These are phyloP conservation scores for Protobothrops mucrosquamatus DNA, from an alignment of 2,113 vertebrate species.

Conservation along the genomic window DNA sequence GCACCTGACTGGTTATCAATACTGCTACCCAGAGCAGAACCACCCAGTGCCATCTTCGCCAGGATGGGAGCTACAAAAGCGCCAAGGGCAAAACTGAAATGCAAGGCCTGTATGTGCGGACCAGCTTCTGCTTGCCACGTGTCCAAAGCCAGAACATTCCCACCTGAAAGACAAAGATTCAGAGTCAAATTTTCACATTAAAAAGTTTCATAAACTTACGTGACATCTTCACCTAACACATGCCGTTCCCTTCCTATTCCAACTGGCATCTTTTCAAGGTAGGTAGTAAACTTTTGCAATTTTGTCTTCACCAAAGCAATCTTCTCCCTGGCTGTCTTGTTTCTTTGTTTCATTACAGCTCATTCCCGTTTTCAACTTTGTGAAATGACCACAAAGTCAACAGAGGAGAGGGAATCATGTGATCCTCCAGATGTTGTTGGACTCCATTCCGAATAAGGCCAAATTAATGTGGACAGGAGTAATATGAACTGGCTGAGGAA, in stretches of 20 bases:
- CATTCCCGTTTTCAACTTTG: background rate
- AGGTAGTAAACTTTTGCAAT: background rate
- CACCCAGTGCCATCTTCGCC: constrained; percentile 80
- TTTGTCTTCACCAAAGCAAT: background rate
- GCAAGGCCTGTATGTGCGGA: constrained; percentile 91
- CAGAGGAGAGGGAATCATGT: background rate
- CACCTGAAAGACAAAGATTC: constrained; percentile 72
- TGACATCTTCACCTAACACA: background rate
- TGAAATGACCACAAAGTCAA: background rate
- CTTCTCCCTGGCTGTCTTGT: background rate
- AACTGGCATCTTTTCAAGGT: background rate
- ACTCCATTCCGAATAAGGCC: background rate
- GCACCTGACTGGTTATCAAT: background rate
- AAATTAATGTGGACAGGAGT: background rate
- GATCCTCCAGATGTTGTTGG: background rate
- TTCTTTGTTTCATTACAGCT: background rate
- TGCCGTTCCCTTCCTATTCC: background rate
- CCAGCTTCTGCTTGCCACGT: constrained; percentile 82
- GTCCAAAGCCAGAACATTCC: constrained; percentile 84
- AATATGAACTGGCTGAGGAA: background rate
- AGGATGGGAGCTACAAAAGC: constrained; percentile 86
- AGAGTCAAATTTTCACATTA: background rate
- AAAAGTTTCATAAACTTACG: background rate
- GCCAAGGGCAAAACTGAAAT: constrained; percentile 91
- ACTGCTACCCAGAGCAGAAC: background rate